Percentiles rank a stretch among this genome's conserved stretches.
phyloP scores from a whole-genome alignment of 2,113 vertebrate genomes.

The Odontophorus gujanensis region DNA sequence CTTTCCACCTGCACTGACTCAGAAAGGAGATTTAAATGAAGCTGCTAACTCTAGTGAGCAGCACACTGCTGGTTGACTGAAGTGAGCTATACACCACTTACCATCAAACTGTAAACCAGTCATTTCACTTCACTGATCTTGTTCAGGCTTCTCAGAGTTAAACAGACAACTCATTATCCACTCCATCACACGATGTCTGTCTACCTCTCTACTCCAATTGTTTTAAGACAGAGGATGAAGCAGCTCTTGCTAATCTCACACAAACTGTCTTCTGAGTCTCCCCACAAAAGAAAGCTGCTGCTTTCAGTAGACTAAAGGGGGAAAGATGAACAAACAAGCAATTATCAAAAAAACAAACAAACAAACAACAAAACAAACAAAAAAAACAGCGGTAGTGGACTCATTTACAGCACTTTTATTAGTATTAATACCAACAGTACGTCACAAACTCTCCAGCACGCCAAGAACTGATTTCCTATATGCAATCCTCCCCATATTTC shows the following conservation, averaged over 20 bases:
- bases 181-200: conserved; percentile 36
- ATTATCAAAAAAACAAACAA: neutral
- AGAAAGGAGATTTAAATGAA: conserved; percentile 28
- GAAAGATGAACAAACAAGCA: neutral
- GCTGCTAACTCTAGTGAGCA: conserved; percentile 34
- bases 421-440: neutral
- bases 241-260: neutral
- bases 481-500: neutral
- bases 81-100: neutral
- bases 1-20: neutral
- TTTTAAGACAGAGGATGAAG: conserved; percentile 34
- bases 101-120: conserved; percentile 14
- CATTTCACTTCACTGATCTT: conserved; percentile 50
- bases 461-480: neutral
- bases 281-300: neutral
- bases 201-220: conserved; percentile 5
- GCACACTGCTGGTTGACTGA: neutral
- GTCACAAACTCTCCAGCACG: neutral
- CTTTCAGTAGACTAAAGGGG: neutral
- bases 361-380: neutral
- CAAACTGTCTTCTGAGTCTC: neutral
- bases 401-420: neutral
- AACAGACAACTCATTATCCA: conserved; percentile 57
- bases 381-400: neutral
- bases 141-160: conserved; percentile 21